A percentile compares a stretch with the other conserved stretches of the same genome.
phyloP scores from a whole-genome alignment of 2,797 vertebrate genomes.

The Galago senegalensis region DNA sequence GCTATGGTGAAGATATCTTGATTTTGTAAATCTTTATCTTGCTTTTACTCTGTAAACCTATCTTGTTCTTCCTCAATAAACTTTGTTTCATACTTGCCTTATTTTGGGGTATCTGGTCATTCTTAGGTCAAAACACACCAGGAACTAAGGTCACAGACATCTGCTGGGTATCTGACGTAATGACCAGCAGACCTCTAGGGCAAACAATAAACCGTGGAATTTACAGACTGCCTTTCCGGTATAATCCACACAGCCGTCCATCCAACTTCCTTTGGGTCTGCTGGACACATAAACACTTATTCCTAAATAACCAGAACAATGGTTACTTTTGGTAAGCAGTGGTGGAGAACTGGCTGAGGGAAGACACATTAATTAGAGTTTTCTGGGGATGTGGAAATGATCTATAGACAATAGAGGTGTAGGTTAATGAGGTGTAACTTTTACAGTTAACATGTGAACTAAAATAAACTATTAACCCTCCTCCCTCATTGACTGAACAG shows the following conservation, averaged over 20 bases:
- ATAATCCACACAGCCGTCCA: not conserved
- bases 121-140: too few relatives aligned
- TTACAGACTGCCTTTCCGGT: not conserved
- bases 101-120: too few relatives aligned
- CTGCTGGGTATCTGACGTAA: not conserved
- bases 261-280: not conserved
- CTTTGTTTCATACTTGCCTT: too few relatives aligned
- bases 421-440: not conserved
- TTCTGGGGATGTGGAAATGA: not conserved
- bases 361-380: too few relatives aligned
- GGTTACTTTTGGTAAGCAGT: not conserved
- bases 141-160: too few relatives aligned
- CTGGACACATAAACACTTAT: not conserved
- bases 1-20: too few relatives aligned
- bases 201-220: not conserved
- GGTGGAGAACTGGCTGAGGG: not conserved
- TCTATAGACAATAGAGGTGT: not conserved
- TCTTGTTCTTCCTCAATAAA: too few relatives aligned
- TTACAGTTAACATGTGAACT: not conserved
- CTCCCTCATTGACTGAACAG: too few relatives aligned
- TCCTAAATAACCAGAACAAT: not conserved
- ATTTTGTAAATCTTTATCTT: too few relatives aligned
- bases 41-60: too few relatives aligned
- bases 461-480: too few relatives aligned
- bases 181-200: not conserved